Evolutionary conservation across 2,888 invertebrate species (phyloP).

Genomic region (Halictus ligatus): DNA sequence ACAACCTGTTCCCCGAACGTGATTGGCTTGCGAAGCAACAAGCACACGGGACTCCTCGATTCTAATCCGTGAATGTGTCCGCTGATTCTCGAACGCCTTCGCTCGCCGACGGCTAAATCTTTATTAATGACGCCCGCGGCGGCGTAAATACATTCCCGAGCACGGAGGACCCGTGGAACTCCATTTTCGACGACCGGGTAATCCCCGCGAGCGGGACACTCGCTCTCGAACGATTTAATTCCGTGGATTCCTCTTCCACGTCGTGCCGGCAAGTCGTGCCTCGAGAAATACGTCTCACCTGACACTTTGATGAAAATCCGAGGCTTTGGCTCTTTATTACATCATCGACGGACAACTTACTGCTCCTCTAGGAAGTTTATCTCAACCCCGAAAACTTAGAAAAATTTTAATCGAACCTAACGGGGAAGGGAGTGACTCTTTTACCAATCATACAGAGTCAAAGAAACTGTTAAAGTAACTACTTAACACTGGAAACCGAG

Average conservation of each 20-base stretch:
- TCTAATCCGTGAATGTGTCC: slow-evolving; percentile 24
- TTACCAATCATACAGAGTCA: too few species aligned
- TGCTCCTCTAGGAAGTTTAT: not conserved
- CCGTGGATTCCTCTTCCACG: slow-evolving; percentile 12
- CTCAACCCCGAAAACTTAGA: not conserved
- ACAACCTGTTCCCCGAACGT: slow-evolving; percentile 8
- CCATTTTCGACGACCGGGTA: slow-evolving; percentile 24
- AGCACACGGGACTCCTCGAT: slow-evolving; percentile 14
- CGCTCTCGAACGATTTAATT: slow-evolving; percentile 29
- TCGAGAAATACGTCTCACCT: not conserved
- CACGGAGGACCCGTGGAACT: not conserved
- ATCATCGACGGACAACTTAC: not conserved
- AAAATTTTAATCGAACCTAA: not conserved
- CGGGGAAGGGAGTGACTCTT: too few species aligned
- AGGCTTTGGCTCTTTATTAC: not conserved
- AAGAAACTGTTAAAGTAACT: too few species aligned
- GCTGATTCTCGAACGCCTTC: slow-evolving; percentile 7
- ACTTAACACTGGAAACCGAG: too few species aligned
- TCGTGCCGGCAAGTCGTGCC: not conserved
- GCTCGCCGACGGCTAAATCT: slow-evolving; percentile 25
- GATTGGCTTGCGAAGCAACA: not conserved
- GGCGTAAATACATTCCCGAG: slow-evolving; percentile 22
- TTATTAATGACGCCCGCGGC: slow-evolving; percentile 33
- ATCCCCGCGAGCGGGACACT: slow-evolving; percentile 18
- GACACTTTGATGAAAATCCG: slow-evolving; percentile 4